Evolutionary conservation across 2,888 invertebrate species (phyloP).

Genomic region (Sinotaia quadrata): DNA sequence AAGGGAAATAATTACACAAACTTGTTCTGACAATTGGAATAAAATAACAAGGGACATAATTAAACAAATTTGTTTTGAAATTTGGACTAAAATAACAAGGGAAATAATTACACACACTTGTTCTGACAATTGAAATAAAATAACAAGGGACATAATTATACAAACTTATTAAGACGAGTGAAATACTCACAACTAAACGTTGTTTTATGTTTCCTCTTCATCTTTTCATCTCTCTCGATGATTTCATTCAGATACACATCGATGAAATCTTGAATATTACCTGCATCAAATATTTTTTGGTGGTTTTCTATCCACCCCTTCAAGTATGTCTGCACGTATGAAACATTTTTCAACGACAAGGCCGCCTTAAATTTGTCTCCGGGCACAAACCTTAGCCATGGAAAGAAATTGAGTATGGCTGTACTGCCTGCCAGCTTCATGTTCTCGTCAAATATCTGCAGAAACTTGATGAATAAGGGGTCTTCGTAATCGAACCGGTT

Average conservation of each 20-base stretch:
- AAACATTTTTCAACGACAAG: conserved; percentile 37
- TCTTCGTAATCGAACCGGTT: conserved; percentile 49
- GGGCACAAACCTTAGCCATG: conserved; percentile 38
- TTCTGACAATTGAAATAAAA: no score
- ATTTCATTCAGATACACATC: conserved; percentile 52
- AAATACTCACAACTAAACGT: conserved; percentile 42
- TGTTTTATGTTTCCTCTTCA: conserved; percentile 34
- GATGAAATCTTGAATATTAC: conserved; percentile 46
- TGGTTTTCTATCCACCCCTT: conserved; percentile 37
- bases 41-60: no score
- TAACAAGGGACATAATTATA: no score
- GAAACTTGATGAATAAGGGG: conserved; percentile 39
- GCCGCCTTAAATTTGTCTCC: conserved; percentile 42
- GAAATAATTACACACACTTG: no score
- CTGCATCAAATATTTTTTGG: conserved; percentile 32
- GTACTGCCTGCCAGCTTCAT: conserved; percentile 39
- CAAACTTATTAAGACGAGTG: no score
- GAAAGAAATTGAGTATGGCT: conserved; percentile 42
- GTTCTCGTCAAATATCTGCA: conserved; percentile 45
- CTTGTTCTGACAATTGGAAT: no score
- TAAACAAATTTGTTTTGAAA: no score
- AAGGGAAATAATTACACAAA: no score
- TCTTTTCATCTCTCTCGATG: conserved; percentile 31
- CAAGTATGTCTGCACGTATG: conserved; percentile 38
- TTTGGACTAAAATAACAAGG: no score